Conservation (phyloP, 2,113 vertebrate genomes). For the Panthera uncia region DNA sequence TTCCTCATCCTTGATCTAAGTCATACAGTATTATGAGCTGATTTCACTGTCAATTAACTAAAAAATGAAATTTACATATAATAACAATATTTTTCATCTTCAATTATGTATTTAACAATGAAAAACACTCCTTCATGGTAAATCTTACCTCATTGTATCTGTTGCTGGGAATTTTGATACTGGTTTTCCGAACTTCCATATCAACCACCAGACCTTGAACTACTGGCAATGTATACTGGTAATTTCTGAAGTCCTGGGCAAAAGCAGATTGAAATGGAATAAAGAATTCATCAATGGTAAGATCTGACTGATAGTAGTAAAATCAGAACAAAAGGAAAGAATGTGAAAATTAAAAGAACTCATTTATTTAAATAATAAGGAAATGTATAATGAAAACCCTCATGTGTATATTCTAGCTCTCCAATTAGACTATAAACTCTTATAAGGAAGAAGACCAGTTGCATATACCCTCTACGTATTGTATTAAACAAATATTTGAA, state of each 20-base stretch:
- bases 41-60: constrained; percentile 40
- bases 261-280: constrained; percentile 67
- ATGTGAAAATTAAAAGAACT: neutral
- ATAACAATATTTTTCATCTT: constrained; percentile 19
- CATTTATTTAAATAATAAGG: constrained; percentile 26
- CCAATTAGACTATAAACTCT: neutral
- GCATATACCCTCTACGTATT: neutral
- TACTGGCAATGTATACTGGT: constrained; percentile 96
- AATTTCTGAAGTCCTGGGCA: constrained; percentile 97
- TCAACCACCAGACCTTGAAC: constrained; percentile 97
- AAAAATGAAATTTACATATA: constrained; percentile 44
- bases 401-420: neutral
- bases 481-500: constrained; percentile 49
- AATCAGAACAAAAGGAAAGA: constrained; percentile 12
- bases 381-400: neutral
- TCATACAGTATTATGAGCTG: constrained; percentile 7
- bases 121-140: neutral
- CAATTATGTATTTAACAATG: neutral
- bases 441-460: neutral
- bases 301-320: neutral
- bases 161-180: constrained; percentile 98
- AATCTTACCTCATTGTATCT: constrained; percentile 95
- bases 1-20: neutral
- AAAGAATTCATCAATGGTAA: neutral
- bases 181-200: constrained; percentile 99